Percentiles rank a stretch among this genome's conserved stretches.
Conservation (phyloP, 1,140 invertebrate species). For the Drosophila navojoa region DNA sequence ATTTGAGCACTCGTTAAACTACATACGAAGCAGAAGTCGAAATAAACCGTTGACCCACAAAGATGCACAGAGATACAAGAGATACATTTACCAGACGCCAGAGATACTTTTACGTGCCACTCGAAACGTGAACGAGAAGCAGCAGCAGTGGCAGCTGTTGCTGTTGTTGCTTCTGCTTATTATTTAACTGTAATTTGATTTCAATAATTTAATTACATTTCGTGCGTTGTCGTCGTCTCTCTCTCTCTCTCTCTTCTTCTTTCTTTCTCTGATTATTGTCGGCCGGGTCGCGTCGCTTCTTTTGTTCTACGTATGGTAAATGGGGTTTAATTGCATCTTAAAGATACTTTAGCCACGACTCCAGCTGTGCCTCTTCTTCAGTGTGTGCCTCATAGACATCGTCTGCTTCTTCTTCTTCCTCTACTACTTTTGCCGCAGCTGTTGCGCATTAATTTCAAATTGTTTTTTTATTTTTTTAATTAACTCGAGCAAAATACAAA, state of each 20-base stretch:
- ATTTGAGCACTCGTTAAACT: conserved; percentile 4
- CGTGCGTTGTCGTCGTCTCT: conserved; percentile 24
- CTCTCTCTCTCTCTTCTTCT: conserved; percentile 15
- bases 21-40: not conserved
- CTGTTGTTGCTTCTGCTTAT: conserved; percentile 27
- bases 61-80: conserved; percentile 1
- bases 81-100: conserved; percentile 10
- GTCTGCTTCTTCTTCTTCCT: not conserved
- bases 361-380: not conserved
- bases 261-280: conserved; percentile 14
- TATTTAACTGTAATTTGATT: conserved; percentile 81
- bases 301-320: conserved; percentile 5
- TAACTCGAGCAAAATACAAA: conserved; percentile 56
- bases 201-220: conserved; percentile 81
- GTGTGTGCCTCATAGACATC: not conserved
- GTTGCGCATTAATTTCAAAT: conserved; percentile 70
- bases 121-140: conserved; percentile 5
- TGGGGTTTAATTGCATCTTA: conserved; percentile 34
- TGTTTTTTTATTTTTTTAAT: conserved; percentile 52
- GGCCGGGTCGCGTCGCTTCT: not conserved
- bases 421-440: not conserved
- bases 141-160: not conserved
- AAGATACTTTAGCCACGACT: conserved; percentile 3
- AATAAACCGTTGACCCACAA: conserved; percentile 33
- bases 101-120: conserved; percentile 9